Percentiles rank a stretch among this genome's conserved stretches.
Evolutionary conservation across 2,888 invertebrate species (phyloP).

Genomic region (Pristionchus maxplancki): DNA sequence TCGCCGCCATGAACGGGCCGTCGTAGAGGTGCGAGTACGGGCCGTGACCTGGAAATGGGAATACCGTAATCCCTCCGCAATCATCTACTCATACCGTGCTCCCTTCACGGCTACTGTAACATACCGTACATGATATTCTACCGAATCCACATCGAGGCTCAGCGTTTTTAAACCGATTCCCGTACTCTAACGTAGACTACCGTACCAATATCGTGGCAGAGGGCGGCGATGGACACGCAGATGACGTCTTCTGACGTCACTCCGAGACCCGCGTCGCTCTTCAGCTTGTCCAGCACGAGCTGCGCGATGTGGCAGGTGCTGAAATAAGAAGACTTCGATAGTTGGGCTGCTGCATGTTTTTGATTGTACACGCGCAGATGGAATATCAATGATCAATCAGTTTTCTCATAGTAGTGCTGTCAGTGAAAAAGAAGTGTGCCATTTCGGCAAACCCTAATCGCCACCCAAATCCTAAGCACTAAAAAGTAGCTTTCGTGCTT

Average conservation of each 20-base stretch:
- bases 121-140: background rate
- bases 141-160: background rate
- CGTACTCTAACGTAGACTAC: slow-evolving; percentile 24
- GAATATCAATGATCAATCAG: too few relatives aligned
- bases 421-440: too few relatives aligned
- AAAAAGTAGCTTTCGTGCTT: slow-evolving; percentile 51
- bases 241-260: slow-evolving; percentile 80
- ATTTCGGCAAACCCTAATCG: too few relatives aligned
- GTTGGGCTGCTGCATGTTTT: too few relatives aligned
- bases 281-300: slow-evolving; percentile 51
- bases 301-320: slow-evolving; percentile 45
- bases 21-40: slow-evolving; percentile 85
- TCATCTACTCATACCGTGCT: background rate
- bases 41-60: slow-evolving; percentile 81
- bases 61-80: background rate
- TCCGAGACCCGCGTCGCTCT: slow-evolving; percentile 76
- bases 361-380: too few relatives aligned
- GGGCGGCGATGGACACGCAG: slow-evolving; percentile 83
- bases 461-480: too few relatives aligned
- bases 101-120: background rate
- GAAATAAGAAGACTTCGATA: background rate
- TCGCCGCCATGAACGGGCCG: slow-evolving; percentile 77
- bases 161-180: too few relatives aligned
- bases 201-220: slow-evolving; percentile 83
- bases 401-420: too few relatives aligned